Conservation (phyloP, 2,888 invertebrate species). For the Microplitis manilae region DNA sequence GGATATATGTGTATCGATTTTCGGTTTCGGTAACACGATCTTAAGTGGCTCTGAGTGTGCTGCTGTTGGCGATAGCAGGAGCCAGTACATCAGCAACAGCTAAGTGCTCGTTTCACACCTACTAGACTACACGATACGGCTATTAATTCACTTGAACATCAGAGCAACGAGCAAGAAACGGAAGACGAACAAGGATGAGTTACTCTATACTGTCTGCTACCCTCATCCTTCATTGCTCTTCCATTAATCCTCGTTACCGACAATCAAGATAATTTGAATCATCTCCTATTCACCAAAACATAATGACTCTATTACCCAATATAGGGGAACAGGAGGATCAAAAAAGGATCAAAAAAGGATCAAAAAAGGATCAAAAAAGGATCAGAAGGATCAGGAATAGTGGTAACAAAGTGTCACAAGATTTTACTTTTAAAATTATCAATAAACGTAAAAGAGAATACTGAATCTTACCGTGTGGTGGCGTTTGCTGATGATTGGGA, state of each 20-base stretch:
- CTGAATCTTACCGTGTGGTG: slow-evolving; percentile 65
- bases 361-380: background rate
- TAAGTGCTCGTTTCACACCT: slow-evolving; percentile 70
- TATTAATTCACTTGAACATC: slow-evolving; percentile 65
- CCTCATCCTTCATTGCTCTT: slow-evolving; percentile 24
- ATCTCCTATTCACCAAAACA: background rate
- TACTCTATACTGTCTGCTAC: background rate
- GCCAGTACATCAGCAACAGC: slow-evolving; percentile 52
- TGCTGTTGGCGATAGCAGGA: slow-evolving; percentile 61
- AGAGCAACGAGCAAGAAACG: slow-evolving; percentile 9
- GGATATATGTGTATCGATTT: slow-evolving; percentile 56
- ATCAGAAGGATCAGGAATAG: background rate
- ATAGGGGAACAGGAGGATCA: too few species aligned
- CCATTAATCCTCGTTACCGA: slow-evolving; percentile 35
- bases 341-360: background rate
- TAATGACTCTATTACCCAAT: too few species aligned
- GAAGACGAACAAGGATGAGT: slow-evolving; percentile 3
- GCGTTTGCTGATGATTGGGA: slow-evolving; percentile 65
- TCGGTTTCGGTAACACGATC: slow-evolving; percentile 71
- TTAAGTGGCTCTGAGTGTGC: slow-evolving; percentile 65
- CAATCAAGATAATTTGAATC: slow-evolving; percentile 33
- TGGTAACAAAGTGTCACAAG: too few species aligned
- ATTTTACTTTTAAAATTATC: background rate
- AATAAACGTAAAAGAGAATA: background rate
- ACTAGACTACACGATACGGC: slow-evolving; percentile 61